Base-by-base conservation (phyloP, 2,888 invertebrate genomes). In the Temnothorax unifasciatus region DNA sequence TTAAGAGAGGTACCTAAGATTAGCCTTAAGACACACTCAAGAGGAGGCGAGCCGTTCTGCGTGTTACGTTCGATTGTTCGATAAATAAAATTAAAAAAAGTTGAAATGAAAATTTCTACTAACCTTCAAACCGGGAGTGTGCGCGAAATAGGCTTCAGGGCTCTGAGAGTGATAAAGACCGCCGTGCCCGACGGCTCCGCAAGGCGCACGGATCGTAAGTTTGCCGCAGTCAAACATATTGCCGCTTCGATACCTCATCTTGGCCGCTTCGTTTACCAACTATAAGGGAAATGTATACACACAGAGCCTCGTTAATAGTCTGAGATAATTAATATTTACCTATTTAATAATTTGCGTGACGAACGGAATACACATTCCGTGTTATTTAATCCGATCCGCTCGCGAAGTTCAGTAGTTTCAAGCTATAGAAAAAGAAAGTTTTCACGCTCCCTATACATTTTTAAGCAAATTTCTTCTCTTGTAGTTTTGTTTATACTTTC, bases 181-280 rank as follows among this genome's bases (percentile, higher is more conserved):
- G 0, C 99, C 99, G 95, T 99, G 99, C 0, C 99, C 99, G 2
- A 99, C 99, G 0, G 99, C 99, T n/a, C 98, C 98, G 95, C 98
- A 98, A 0, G 99, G 99, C 0, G 99, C 96, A 57, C 99, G 96
- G 54, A 99, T 96, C 0, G 99, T 99, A 77, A 99, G 95, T 66
- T 96, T 97, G 0, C 99, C 99, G 94, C 99, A 99, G 88, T 98
- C 96, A 94, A 97, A 99, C 92, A 97, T 95, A 29, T 97, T 98
- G 2, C 99, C 99, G 89, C 98, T 98, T 29, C 99, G 96, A 95
- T 99, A 99, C 25, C 99, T 96, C 89, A 96, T 97, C 95, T 99
- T 99, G 0, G 99, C 99, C 0, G 99, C 99, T 95, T 99, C 98
- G 93, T 98, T 98, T 59, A 98, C 97, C 86, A 98, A 94, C 97